phyloP scores from a whole-genome alignment of 2,888 invertebrate species.

The Cantharis lateralis region DNA sequence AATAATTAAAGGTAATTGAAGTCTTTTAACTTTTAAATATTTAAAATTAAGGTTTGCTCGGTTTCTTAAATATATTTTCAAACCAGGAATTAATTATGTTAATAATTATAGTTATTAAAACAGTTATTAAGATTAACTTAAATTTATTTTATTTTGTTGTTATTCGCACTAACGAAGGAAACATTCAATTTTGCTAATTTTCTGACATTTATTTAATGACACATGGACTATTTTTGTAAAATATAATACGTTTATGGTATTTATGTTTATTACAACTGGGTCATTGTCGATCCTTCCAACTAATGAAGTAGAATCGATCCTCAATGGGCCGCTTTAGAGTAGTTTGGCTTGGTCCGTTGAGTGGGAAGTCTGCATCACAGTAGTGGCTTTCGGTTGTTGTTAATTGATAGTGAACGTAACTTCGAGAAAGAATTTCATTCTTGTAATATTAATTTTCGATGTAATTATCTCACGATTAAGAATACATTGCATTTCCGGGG shows the following conservation, averaged over 20 bases:
- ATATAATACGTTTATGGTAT: not conserved
- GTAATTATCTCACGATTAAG: conserved; percentile 1
- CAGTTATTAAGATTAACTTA: not conserved
- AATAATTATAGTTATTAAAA: not conserved
- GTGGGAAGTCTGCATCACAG: not conserved
- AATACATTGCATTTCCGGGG: conserved; percentile 5
- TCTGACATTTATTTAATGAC: not conserved
- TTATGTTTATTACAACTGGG: conserved; percentile 8
- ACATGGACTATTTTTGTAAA: not conserved
- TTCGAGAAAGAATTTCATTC: not conserved
- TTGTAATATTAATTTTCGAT: not conserved
- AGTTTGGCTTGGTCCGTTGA: not conserved
- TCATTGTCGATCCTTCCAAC: conserved; percentile 15
- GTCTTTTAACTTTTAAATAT: not conserved
- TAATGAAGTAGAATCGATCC: conserved; percentile 17
- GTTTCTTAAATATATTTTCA: not conserved
- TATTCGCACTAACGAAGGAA: not conserved
- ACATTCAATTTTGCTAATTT: not conserved
- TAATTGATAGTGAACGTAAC: not conserved
- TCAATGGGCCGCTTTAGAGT: conserved; percentile 13
- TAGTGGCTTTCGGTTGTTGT: not conserved
- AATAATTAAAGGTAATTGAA: not conserved
- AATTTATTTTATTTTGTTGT: not conserved
- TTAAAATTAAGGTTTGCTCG: not conserved
- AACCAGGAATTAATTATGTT: not conserved